A percentile compares a stretch with the other conserved stretches of the same genome.
These are phyloP conservation scores for Pomatostomus ruficeps DNA, from an alignment of 2,113 vertebrate species.

Conservation along the genomic window DNA sequence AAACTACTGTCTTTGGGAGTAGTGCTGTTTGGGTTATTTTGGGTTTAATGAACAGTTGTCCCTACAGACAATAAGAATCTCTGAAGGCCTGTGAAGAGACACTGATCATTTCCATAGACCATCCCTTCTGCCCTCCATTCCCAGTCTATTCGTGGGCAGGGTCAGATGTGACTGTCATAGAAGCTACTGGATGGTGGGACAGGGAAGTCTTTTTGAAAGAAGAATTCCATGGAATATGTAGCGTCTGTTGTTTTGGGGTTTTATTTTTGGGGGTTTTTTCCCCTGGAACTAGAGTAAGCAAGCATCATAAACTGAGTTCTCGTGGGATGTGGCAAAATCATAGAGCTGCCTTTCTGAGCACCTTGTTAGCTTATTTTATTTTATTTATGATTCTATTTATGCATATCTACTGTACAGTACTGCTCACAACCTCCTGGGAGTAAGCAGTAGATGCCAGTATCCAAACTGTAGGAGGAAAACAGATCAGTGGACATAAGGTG, in stretches of 20 bases:
- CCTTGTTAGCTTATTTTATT: constrained; percentile 8
- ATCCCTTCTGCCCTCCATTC: background rate
- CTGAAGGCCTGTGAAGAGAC: background rate
- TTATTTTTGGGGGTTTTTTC: background rate
- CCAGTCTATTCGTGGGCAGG: background rate
- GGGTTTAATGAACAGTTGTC: background rate
- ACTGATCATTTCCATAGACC: background rate
- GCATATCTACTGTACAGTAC: constrained; percentile 26
- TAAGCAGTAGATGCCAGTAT: background rate
- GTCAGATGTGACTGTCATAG: background rate
- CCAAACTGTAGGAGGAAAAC: background rate
- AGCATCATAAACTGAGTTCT: background rate
- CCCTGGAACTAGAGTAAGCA: background rate
- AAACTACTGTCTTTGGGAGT: background rate
- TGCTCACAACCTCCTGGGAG: background rate
- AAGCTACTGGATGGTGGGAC: background rate
- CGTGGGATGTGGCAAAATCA: background rate
- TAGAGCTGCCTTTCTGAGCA: constrained; percentile 18
- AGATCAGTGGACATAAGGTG: background rate
- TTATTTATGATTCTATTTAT: constrained; percentile 42
- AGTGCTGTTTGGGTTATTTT: background rate
- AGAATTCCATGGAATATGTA: background rate
- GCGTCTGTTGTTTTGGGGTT: background rate
- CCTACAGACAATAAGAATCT: background rate
- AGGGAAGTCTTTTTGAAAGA: background rate